Evolutionary conservation across 2,888 invertebrate genomes (phyloP).

Genomic region (Hanleya hanleyi): DNA sequence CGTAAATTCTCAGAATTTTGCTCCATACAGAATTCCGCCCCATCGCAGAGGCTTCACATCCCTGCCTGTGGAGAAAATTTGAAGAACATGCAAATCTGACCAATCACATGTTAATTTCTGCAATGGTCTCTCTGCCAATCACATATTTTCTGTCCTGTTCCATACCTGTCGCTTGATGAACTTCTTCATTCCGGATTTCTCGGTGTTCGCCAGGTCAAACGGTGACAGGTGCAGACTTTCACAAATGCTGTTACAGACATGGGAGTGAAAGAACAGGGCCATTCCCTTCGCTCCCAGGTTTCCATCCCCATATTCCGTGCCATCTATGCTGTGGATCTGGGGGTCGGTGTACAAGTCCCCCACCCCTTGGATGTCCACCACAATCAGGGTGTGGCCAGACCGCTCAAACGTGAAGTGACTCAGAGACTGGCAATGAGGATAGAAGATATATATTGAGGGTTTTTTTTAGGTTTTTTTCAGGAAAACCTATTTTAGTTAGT

Average conservation of each 20-base stretch:
- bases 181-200: slow-evolving; percentile 48
- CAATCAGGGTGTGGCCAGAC: slow-evolving; percentile 77
- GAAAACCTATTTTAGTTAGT: too few species aligned
- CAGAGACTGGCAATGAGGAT: slow-evolving; percentile 74
- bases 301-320: slow-evolving; percentile 76
- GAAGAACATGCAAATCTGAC: too few species aligned
- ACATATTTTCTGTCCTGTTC: too few species aligned
- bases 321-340: slow-evolving; percentile 77
- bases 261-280: slow-evolving; percentile 78
- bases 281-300: slow-evolving; percentile 77
- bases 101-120: too few species aligned
- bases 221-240: slow-evolving; percentile 74
- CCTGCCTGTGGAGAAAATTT: too few species aligned
- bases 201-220: slow-evolving; percentile 76
- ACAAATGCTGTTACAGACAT: slow-evolving; percentile 77
- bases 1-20: too few species aligned
- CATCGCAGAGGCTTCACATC: too few species aligned
- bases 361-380: slow-evolving; percentile 78
- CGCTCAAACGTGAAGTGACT: slow-evolving; percentile 79
- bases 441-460: too few species aligned
- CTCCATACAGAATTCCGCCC: too few species aligned
- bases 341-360: slow-evolving; percentile 79
- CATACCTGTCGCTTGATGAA: slow-evolving; percentile 15
- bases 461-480: too few species aligned
- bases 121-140: too few species aligned